A percentile compares a stretch with the other conserved stretches of the same genome.
Evolutionary conservation across 2,888 invertebrate species (phyloP).

Genomic region (Gryllus longicercus): DNA sequence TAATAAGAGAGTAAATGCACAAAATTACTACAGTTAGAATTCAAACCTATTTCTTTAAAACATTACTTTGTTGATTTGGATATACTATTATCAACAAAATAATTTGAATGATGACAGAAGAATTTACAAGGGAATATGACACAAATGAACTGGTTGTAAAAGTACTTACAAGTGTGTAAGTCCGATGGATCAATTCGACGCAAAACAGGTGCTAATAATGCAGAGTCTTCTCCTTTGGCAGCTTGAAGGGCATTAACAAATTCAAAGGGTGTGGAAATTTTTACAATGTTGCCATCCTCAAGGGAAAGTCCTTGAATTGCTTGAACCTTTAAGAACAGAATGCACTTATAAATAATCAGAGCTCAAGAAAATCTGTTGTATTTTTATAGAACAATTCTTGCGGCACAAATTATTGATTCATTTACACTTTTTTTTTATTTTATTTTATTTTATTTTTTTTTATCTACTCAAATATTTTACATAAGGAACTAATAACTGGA

Average conservation of each 20-base stretch:
- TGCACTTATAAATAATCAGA: no score
- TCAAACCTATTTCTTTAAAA: background rate
- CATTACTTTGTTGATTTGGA: background rate
- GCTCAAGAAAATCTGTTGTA: no score
- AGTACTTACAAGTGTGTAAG: constrained; percentile 27
- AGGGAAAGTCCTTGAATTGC: constrained; percentile 18
- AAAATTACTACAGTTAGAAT: background rate
- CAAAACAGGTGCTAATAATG: constrained; percentile 25
- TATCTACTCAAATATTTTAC: no score
- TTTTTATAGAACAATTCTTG: background rate
- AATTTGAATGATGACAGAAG: no score
- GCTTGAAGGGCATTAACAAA: constrained; percentile 28
- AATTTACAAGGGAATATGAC: no score
- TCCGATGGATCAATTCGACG: constrained; percentile 24
- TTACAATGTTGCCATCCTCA: background rate
- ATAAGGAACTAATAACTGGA: no score
- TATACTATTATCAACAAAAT: background rate
- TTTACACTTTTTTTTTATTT: no score
- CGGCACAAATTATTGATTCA: background rate
- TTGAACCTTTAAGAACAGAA: background rate
- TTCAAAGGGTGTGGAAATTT: constrained; percentile 28
- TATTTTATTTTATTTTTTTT: no score
- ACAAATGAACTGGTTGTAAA: background rate
- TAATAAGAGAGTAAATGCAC: no score
- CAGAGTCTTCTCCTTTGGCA: constrained; percentile 23